Base-by-base conservation (phyloP, 1,140 invertebrate genomes). In the Magallana gigas region DNA sequence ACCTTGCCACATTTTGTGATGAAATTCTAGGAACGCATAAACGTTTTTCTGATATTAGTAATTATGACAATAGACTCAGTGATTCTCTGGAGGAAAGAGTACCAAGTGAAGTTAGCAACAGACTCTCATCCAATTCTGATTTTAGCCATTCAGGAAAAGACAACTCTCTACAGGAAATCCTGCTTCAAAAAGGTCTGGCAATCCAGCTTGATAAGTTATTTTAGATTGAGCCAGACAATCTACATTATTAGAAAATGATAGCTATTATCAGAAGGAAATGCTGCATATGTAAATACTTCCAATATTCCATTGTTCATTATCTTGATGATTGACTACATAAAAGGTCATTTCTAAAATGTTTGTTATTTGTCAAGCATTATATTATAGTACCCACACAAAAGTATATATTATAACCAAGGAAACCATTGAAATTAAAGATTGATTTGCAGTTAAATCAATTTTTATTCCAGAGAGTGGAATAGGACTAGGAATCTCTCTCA, bases 401-500 rank as follows among this genome's bases (percentile, higher is more conserved):
- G 5, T 4, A 5, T 48, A 2, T 48, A 48, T 48, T 48, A 5
- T 48, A 4, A 48, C 36, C 36, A 4, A 48, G 36, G 36, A 48
- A 48, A 48, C 5, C 5, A 48, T 4, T 48, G 3, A 4, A 48
- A 4, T 48, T 48, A 2, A 48, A 48, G 36, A 4, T 48, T 48
- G 5, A 48, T 4, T 48, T 4, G 36, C 5, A 48, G 5, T 48
- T 48, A 48, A 48, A 48, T 48, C 36, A 48, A 48, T 48, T 4
- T 48, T 48, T 48, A 4, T 48, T 48, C 14, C 90, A 94, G 93
- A 92, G 85, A 68, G 83, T 29, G 91, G 90, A 16, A 83, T 90
- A 36, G 87, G 90, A 81, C 71, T 94, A 14, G 93, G 93, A 16
- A 92, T 94, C 81, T 91, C 92, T 57, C 88, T 94, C 7, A 92